phyloP scores from a whole-genome alignment of 2,113 vertebrate species.

The Delphinapterus leucas region DNA sequence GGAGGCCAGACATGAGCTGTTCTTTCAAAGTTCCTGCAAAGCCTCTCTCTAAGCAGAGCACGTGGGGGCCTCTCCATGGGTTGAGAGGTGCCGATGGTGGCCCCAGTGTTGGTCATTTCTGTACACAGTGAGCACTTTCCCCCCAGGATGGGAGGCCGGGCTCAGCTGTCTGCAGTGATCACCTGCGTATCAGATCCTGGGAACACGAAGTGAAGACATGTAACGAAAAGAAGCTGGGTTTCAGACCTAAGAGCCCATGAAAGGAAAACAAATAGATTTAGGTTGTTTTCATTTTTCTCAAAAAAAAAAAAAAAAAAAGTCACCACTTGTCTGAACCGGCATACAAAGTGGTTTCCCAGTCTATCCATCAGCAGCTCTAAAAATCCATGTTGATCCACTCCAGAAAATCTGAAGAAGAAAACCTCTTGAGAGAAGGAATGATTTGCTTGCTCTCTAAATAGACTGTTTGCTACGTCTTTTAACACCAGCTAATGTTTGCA shows the following conservation, averaged over 20 bases:
- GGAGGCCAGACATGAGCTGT: background rate
- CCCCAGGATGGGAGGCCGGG: background rate
- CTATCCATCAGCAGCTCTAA: background rate
- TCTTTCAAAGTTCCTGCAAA: background rate
- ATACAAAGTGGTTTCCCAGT: background rate
- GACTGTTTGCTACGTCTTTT: slow-evolving; percentile 34
- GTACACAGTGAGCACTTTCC: accelerated
- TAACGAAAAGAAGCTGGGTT: background rate
- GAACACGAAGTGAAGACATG: background rate
- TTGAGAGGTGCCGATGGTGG: background rate
- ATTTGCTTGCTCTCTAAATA: slow-evolving; percentile 34
- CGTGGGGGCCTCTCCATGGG: accelerated
- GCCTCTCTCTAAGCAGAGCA: background rate
- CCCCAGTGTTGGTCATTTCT: background rate
- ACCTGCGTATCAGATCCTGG: accelerated
- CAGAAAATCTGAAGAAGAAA: background rate
- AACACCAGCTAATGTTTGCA: slow-evolving; percentile 15
- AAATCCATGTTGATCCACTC: background rate
- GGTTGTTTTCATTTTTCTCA: background rate
- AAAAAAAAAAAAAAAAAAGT: background rate
- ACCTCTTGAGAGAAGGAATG: background rate
- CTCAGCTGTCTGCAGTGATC: background rate
- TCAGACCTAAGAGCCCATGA: background rate
- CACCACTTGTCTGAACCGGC: background rate
- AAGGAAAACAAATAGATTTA: background rate